Base-by-base conservation (phyloP, 2,113 vertebrate species). In the Microtus ochrogaster region DNA sequence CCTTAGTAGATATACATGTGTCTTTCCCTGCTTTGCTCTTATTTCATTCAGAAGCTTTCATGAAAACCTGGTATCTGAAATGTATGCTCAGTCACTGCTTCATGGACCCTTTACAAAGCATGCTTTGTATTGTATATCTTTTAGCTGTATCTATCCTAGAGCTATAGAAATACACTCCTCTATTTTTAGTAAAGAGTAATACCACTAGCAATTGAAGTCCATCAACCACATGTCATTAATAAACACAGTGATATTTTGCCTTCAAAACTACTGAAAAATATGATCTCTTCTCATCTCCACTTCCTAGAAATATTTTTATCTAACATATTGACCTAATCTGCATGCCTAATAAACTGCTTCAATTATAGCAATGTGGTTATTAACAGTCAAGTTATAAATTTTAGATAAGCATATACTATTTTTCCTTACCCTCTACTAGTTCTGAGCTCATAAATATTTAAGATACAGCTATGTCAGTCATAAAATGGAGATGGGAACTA, bases 401-500 rank as follows among this genome's bases (percentile, higher is more conserved):
- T 72, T 79, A 70, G 26, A 7, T 93, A 49, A 16, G 41, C 28
- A 14, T 70, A 87, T 28, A n/a, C 5, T 49, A 5, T 65, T 93
- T 49, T 58, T 82, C 30, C 30, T 92, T 88, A 66, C 21, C 84
- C 36, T 24, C n/a, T 87, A 76, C 30, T 65, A 22, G 19, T 55
- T 8, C 21, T 72, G 74, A 93, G 21, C 90, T 93, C 55, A 81
- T n/a, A 89, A 94, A 77, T 47, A 86, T 9, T 19, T 90, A 22
- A 94, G 61, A 83, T 89, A 91, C 85, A 44, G 26, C 63, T 1
- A 30, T 36, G 28, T 87, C 47, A 65, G 77, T 91, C 30, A 47
- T 21, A 93, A 93, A 26, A 70, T 52, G 6, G 63, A 96, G 26
- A 87, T 88, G 74, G 44, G 89, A 94, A 58, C 68, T 68, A 65